Percentiles rank a stretch among this genome's conserved stretches.
These are phyloP conservation scores for Falco columbarius DNA, from an alignment of 2,797 vertebrate genomes.

Conservation along the genomic window DNA sequence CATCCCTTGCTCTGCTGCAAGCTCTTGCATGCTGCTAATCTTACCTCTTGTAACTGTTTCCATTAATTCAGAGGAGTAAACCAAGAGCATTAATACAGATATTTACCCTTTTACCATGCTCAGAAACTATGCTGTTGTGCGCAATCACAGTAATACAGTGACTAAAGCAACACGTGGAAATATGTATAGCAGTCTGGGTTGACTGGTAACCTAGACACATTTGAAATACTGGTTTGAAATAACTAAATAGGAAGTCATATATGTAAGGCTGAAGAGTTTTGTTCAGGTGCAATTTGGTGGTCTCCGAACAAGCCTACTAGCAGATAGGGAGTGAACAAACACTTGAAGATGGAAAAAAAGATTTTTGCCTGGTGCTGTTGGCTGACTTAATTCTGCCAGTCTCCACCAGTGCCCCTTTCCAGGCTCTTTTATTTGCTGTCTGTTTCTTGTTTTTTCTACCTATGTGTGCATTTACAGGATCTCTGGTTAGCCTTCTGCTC, in stretches of 20 bases:
- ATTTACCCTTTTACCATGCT: neutral
- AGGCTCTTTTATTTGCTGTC: neutral
- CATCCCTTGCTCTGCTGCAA: neutral
- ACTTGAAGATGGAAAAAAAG: neutral
- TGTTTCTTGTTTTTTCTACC: neutral
- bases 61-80: neutral
- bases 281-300: neutral
- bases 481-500: neutral
- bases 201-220: neutral
- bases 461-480: neutral
- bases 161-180: neutral
- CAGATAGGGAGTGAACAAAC: neutral
- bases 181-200: accelerated
- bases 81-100: neutral
- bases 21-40: neutral
- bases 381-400: neutral
- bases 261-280: neutral
- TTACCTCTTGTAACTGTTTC: neutral
- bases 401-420: neutral
- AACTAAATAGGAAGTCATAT: neutral
- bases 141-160: accelerated
- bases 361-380: neutral
- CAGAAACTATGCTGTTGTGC: neutral
- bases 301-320: neutral
- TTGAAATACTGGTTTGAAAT: neutral